Conservation (phyloP, 2,797 vertebrate species). For the Babyrousa celebensis region DNA sequence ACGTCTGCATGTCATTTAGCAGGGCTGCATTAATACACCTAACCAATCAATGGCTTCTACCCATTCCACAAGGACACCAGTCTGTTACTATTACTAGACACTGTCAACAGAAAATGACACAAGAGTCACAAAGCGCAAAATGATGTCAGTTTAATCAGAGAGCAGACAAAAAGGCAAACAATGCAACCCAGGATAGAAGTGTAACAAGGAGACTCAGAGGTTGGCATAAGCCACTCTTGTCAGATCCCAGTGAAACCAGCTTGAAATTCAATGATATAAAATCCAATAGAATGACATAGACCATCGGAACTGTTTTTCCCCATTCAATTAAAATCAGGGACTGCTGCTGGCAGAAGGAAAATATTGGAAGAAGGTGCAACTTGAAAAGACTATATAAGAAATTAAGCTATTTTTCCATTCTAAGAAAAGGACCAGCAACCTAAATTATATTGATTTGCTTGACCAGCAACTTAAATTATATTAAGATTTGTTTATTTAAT, state of each 20-base stretch:
- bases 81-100: constrained; percentile 89
- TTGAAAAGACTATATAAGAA: constrained; percentile 79
- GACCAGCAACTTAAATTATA: constrained; percentile 62
- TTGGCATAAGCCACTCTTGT: constrained; percentile 83
- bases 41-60: constrained; percentile 92
- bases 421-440: constrained; percentile 79
- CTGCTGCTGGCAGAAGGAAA: constrained; percentile 86
- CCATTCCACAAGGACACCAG: constrained; percentile 91
- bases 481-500: constrained; percentile 75
- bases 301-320: constrained; percentile 85
- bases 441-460: constrained; percentile 76
- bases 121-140: constrained; percentile 91
- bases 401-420: constrained; percentile 84
- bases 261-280: constrained; percentile 89
- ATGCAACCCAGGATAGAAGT: constrained; percentile 85
- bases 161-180: constrained; percentile 92
- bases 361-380: constrained; percentile 78
- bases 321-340: constrained; percentile 90
- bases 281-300: constrained; percentile 88
- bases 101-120: constrained; percentile 93
- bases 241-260: constrained; percentile 89
- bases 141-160: constrained; percentile 93
- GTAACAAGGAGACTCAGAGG: constrained; percentile 90
- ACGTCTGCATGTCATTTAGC: constrained; percentile 90
- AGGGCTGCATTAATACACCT: constrained; percentile 91